phyloP scores from a whole-genome alignment of 2,797 vertebrate genomes.

The Cyprinella venusta region DNA sequence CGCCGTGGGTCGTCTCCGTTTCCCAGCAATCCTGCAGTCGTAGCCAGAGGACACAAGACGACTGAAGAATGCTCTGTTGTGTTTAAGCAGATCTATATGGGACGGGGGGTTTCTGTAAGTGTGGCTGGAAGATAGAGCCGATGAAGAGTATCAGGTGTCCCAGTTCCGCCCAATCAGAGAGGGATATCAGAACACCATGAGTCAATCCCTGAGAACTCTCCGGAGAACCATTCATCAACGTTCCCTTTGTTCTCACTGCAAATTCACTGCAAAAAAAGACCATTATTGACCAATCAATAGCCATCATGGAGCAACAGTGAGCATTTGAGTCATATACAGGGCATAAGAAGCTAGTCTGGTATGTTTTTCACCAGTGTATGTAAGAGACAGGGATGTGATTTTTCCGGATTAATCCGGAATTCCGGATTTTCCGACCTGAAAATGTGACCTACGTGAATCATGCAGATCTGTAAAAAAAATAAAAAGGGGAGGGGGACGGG shows the following conservation, averaged over 20 bases:
- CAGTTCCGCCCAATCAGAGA: constrained; percentile 8
- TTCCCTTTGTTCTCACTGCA: background rate
- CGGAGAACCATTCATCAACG: background rate
- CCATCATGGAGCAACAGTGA: background rate
- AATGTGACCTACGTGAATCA: no score
- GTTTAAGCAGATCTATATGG: background rate
- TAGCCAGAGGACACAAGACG: background rate
- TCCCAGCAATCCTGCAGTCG: background rate
- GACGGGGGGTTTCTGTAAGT: background rate
- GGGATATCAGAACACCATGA: constrained; percentile 8
- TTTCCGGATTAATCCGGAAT: no score
- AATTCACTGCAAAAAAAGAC: background rate
- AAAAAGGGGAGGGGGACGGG: no score
- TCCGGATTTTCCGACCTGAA: no score
- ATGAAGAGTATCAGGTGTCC: constrained; percentile 3
- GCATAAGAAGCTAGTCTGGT: background rate
- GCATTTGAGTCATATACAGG: background rate
- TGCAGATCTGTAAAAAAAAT: no score
- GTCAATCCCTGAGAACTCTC: constrained; percentile 18
- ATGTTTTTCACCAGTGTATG: no score
- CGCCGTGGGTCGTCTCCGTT: background rate
- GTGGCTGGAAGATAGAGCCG: constrained; percentile 6
- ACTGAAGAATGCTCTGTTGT: constrained; percentile 1
- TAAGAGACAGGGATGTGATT: no score
- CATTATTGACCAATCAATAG: background rate